These are phyloP conservation scores for Pteropus alecto DNA, from an alignment of 2,113 vertebrate genomes.

Conservation along the genomic window DNA sequence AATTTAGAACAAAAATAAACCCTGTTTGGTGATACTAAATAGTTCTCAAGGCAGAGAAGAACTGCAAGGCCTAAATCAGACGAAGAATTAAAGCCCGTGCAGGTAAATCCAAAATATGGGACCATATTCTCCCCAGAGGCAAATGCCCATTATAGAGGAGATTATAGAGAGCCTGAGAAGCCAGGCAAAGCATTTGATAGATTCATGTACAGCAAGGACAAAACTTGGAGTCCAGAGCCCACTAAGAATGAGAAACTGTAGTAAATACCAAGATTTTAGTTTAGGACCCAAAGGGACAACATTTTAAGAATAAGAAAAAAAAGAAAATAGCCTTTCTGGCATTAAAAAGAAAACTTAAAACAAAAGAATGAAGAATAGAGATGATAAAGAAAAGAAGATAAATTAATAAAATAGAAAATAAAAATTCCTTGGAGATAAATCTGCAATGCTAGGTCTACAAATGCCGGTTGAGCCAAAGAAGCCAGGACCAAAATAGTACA, in stretches of 20 bases:
- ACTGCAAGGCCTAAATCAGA: not conserved
- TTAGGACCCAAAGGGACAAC: not conserved
- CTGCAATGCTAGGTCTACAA: not conserved
- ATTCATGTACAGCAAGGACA: not conserved
- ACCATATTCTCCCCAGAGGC: not conserved
- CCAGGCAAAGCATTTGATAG: not conserved
- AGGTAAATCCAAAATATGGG: not conserved
- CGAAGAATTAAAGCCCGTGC: not conserved
- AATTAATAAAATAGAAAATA: not conserved
- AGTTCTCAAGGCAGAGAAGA: not conserved
- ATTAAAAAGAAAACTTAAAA: not conserved
- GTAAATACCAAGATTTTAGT: not conserved
- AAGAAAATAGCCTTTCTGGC: not conserved
- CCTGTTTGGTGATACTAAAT: not conserved
- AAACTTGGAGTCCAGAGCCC: not conserved
- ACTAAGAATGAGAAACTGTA: not conserved
- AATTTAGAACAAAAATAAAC: not conserved
- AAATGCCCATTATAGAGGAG: not conserved
- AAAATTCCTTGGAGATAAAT: not conserved
- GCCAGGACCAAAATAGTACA: not conserved
- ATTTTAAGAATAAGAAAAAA: not conserved
- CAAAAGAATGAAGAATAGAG: not conserved
- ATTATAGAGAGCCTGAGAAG: not conserved
- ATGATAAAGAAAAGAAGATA: not conserved
- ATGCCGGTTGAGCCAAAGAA: not conserved